Base-by-base conservation (phyloP, 2,888 invertebrate species). In the Andrena minutula region DNA sequence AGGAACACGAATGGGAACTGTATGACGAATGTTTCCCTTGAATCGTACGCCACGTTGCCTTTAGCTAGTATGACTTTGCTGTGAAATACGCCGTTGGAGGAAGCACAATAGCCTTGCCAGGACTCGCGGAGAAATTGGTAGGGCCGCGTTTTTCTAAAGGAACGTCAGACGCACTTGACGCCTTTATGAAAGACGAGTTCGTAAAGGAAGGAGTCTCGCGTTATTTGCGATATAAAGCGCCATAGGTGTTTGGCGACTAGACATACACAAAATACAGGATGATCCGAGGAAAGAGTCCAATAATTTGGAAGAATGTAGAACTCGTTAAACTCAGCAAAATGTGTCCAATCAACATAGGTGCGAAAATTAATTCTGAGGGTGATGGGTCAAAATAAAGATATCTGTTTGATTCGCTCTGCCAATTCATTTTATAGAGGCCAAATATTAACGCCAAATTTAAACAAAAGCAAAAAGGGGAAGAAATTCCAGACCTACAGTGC, bases 81-180 rank as follows among this genome's bases (percentile, higher is more conserved):
- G 56, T 10, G 23, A 26, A 56, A 26, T 26, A 26, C 23, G 56
- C 23, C 56, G 26, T 23, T 26, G 56, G 26, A 23, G 10, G 4
- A 26, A 56, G 56, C 56, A 56, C 56, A 56, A 56, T 56, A 56
- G 56, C 56, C 56, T 23, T 56, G 56, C 23, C 56, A 56, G 56
- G 56, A 26, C 56, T 56, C 10, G 56, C 56, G 26, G 41, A 41
- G 41, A 41, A 56, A 56, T 23, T 56, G 23, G 56, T 56, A 56
- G 26, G 10, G 23, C 56, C 56, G 23, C 56, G 56, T 23, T 56
- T 56, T 56, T 56, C 56, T 26, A 56, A 56, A 56, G 56, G 23
- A 10, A 56, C 56, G 56, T 56, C 56, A 56, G 56, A 20, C 8
- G 23, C 26, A 56, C 56, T 56, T 56, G 56, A 56, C 56, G 56